These are phyloP conservation scores for Cyanoramphus novaezelandiae DNA, from an alignment of 2,113 vertebrate genomes.

Conservation along the genomic window DNA sequence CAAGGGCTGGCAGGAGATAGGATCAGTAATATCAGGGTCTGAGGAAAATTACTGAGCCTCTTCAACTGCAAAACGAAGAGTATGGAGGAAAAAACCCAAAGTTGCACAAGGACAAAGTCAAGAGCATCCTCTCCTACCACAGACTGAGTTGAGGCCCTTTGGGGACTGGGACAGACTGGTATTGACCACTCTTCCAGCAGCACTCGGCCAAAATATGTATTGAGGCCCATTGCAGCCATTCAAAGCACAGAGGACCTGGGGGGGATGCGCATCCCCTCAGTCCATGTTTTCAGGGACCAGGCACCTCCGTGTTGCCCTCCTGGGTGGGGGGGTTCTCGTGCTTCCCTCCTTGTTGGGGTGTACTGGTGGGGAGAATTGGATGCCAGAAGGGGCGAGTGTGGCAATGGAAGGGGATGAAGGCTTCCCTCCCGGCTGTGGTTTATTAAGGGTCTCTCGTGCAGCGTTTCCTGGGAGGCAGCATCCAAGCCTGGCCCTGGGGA, in stretches of 20 bases:
- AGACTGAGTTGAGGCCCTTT: accelerated
- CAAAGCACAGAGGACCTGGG: neutral
- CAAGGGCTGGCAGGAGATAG: neutral
- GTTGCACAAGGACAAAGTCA: neutral
- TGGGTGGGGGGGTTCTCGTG: no score
- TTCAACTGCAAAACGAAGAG: neutral
- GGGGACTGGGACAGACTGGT: neutral
- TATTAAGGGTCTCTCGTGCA: accelerated
- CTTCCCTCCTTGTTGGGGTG: no score
- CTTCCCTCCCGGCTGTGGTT: neutral
- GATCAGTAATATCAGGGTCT: conserved; percentile 21
- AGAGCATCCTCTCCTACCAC: neutral
- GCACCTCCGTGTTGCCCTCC: neutral
- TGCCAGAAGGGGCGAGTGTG: neutral
- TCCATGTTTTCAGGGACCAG: neutral
- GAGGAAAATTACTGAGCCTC: neutral
- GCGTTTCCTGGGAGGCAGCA: neutral
- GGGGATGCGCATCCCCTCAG: neutral
- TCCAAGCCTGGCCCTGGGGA: neutral
- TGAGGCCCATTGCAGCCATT: neutral
- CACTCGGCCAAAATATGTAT: neutral
- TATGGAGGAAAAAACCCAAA: neutral
- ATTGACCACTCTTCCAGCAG: neutral
- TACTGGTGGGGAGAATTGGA: neutral
- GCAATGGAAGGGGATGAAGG: neutral